phyloP scores from a whole-genome alignment of 2,888 invertebrate genomes.

The Orthosia gracilis region DNA sequence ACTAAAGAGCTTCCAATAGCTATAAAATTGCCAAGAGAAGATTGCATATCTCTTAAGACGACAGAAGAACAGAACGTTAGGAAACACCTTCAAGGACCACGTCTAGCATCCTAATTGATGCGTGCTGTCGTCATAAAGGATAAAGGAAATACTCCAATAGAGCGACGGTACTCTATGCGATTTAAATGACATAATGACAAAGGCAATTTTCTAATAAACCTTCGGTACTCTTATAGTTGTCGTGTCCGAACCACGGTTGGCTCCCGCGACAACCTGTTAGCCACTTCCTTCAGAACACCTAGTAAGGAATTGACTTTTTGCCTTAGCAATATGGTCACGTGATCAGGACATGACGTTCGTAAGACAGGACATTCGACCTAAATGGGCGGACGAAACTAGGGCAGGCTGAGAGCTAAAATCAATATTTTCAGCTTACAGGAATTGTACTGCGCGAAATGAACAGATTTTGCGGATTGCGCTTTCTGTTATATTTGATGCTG shows the following conservation, averaged over 20 bases:
- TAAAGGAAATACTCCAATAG: conserved; percentile 91
- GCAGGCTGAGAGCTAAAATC: conserved; percentile 32
- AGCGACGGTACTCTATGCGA: conserved; percentile 91
- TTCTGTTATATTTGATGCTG: conserved; percentile 7
- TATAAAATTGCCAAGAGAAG: conserved; percentile 20
- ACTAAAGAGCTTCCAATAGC: conserved; percentile 17
- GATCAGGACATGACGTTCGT: conserved; percentile 51
- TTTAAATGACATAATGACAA: conserved; percentile 91
- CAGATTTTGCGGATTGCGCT: conserved; percentile 6
- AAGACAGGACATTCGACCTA: conserved; percentile 54
- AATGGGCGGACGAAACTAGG: conserved; percentile 34
- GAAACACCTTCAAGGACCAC: conserved; percentile 79
- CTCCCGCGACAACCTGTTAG: conserved; percentile 87
- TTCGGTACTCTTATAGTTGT: conserved; percentile 87
- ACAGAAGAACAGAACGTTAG: conserved; percentile 61
- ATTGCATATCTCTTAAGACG: conserved; percentile 39
- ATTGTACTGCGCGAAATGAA: conserved; percentile 22
- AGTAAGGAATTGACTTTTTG: conserved; percentile 68
- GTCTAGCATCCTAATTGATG: conserved; percentile 88
- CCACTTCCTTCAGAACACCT: conserved; percentile 88
- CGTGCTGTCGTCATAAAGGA: conserved; percentile 90
- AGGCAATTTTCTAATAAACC: conserved; percentile 91
- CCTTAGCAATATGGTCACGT: conserved; percentile 59
- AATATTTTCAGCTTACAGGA: conserved; percentile 42
- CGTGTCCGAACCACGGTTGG: conserved; percentile 84